Evolutionary conservation across 2,888 invertebrate species (phyloP).

Genomic region (Carpatolechia fugitivella): DNA sequence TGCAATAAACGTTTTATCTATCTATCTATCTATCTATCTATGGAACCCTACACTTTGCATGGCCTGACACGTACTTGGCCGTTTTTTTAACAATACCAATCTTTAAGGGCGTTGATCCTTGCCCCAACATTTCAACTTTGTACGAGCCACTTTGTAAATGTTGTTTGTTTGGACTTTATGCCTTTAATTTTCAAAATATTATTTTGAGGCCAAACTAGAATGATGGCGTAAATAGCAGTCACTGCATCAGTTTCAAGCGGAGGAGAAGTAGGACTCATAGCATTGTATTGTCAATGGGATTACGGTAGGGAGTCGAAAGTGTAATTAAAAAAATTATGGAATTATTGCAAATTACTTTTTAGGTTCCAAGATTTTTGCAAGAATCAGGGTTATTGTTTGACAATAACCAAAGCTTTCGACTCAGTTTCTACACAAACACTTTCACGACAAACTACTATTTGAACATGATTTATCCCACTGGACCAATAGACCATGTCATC

Average conservation of each 20-base stretch:
- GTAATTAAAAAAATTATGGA: too few species aligned
- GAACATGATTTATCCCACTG: background rate
- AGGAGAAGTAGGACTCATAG: slow-evolving; percentile 34
- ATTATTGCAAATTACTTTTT: too few species aligned
- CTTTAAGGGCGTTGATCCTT: background rate
- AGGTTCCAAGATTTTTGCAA: too few species aligned
- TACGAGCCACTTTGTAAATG: slow-evolving; percentile 45
- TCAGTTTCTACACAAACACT: background rate
- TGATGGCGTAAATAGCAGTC: slow-evolving; percentile 81
- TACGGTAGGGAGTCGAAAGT: too few species aligned
- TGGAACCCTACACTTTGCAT: too few species aligned
- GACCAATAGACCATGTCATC: background rate
- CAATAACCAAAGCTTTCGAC: background rate
- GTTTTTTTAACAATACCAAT: too few species aligned
- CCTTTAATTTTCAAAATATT: slow-evolving; percentile 60
- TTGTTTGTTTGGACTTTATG: slow-evolving; percentile 35
- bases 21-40: too few species aligned
- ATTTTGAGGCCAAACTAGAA: slow-evolving; percentile 84
- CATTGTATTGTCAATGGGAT: too few species aligned
- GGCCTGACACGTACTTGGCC: too few species aligned
- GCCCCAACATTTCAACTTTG: slow-evolving; percentile 47
- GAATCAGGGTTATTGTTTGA: too few species aligned
- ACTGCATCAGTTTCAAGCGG: slow-evolving; percentile 37
- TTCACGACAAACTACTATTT: background rate
- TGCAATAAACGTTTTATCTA: too few species aligned